Evolutionary conservation across 2,113 vertebrate species (phyloP).

Genomic region (Petrocephalus zakoni): DNA sequence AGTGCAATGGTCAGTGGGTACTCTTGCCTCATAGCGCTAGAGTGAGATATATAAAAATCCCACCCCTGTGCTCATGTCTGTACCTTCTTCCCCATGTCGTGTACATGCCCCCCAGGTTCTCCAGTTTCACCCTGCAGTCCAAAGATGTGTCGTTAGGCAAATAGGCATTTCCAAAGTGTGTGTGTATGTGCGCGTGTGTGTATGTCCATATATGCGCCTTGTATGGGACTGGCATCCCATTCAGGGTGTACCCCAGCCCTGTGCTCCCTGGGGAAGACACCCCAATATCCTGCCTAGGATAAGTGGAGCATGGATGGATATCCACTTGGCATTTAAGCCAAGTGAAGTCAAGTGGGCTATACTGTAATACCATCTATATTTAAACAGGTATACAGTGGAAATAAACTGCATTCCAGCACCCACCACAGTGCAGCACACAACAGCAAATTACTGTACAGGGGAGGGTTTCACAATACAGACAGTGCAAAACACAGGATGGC

Average conservation of each 20-base stretch:
- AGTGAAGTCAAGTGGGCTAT: neutral
- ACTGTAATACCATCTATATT: neutral
- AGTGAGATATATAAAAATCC: neutral
- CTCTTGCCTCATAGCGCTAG: neutral
- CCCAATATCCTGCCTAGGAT: neutral
- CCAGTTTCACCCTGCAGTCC: neutral
- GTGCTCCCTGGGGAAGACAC: neutral
- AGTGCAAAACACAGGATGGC: neutral
- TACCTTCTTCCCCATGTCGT: neutral
- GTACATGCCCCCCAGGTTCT: neutral
- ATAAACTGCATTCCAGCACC: neutral
- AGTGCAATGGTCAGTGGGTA: neutral
- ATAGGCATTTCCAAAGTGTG: neutral
- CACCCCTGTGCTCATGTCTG: neutral
- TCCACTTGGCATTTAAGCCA: neutral
- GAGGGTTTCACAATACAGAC: neutral
- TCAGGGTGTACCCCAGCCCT: neutral
- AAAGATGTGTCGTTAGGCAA: neutral
- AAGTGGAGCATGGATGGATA: neutral
- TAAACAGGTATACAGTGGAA: neutral
- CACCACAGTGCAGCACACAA: neutral
- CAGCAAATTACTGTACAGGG: neutral
- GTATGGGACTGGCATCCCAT: neutral
- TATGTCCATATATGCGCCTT: neutral
- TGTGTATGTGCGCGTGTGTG: neutral